Evolutionary conservation across 23 tunicate species (phyloP), one percentile per base, ranked within the genome.

Genomic region (Trididemnum miniatum): DNA sequence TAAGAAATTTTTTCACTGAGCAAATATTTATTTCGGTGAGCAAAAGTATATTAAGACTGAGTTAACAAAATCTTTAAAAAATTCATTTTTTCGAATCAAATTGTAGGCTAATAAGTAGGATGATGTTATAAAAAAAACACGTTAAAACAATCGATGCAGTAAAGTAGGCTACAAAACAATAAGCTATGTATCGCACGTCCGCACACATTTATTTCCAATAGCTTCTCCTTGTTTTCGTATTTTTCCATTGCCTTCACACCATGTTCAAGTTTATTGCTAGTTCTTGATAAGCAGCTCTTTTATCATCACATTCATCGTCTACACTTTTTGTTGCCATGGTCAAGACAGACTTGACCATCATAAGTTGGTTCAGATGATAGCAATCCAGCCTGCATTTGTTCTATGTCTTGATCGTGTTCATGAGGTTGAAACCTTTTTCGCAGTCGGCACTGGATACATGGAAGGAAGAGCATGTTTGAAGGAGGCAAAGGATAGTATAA

Each of bases 361-460:
- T 80, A 34, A 80, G 84, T 62, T 80, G 84, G 84, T 80, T 51
- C 84, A 65, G 51, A 80, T 80, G 74, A 80, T 80, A 63, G 12
- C 40, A 33, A 51, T 80, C 84, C 76, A 80, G 76, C 76, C 76
- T 80, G 76, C 76, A 69, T n/a, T 38, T 69, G 39, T 69, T 69
- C 38, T 69, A 28, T 30, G 38, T 69, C 23, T 69, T 69, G 39
- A 69, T 69, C 23, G 38, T 69, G 76, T 69, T 69, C 76, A 69
- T 69, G 37, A 80, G 57, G 84, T 59, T 80, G 76, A 80, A 80
- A 15, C 84, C 76, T 69, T 38, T 69, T 69, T 30, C 76, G n/a
- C 38, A 69, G 76, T 69, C 76, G 39, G 36, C 76, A 65, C 84
- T 80, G 84, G 84, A 65, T 36, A 9, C 76, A 29, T 31, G 38